These are phyloP conservation scores for Anhinga rufa DNA, from an alignment of 2,113 vertebrate species.

Conservation along the genomic window DNA sequence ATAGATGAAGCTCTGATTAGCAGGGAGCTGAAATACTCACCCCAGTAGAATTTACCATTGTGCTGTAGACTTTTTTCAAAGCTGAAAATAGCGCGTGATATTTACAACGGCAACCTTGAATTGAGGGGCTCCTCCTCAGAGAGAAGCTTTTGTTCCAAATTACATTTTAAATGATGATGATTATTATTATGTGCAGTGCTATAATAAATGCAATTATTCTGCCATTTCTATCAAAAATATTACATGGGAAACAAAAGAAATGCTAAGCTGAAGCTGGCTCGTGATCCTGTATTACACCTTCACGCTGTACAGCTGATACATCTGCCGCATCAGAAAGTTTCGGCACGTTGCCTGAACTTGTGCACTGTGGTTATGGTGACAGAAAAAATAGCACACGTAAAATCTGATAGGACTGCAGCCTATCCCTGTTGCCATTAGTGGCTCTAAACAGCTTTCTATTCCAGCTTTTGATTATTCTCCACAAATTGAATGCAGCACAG, in stretches of 20 bases:
- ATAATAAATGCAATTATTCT: slow-evolving; percentile 14
- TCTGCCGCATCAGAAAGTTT: neutral
- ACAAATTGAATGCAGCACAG: neutral
- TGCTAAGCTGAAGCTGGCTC: neutral
- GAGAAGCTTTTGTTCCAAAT: neutral
- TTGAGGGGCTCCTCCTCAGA: neutral
- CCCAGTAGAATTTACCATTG: neutral
- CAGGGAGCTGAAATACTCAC: neutral
- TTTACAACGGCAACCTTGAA: neutral
- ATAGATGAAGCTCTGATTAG: neutral
- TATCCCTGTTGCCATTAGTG: neutral
- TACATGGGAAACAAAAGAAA: neutral
- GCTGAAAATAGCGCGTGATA: neutral
- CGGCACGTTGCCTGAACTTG: neutral
- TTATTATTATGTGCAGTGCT: neutral
- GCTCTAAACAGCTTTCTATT: slow-evolving; percentile 14
- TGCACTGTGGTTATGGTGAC: neutral
- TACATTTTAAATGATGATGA: neutral
- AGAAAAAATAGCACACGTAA: slow-evolving; percentile 8
- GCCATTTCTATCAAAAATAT: neutral
- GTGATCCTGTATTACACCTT: neutral
- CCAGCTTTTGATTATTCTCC: slow-evolving; percentile 15
- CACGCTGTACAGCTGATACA: neutral
- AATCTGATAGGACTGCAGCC: slow-evolving; percentile 24
- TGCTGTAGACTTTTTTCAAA: neutral